A percentile compares a stretch with the other conserved stretches of the same genome.
Evolutionary conservation across 2,797 vertebrate species (phyloP).

Genomic region (Dallia pectoralis): DNA sequence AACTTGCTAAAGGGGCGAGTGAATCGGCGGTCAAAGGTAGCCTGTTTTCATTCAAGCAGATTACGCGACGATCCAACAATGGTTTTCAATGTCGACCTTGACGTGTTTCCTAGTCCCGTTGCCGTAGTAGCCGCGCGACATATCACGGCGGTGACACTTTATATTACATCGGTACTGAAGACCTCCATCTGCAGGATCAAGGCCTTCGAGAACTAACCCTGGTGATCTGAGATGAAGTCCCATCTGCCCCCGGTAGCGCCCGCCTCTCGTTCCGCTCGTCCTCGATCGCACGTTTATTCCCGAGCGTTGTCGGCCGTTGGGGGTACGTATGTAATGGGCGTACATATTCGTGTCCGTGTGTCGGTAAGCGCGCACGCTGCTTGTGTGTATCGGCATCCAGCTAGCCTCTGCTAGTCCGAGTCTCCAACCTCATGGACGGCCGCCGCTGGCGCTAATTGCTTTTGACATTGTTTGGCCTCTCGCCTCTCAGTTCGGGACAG

Average conservation of each 20-base stretch:
- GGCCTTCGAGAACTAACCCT: constrained; percentile 43
- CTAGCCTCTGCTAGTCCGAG: constrained; percentile 59
- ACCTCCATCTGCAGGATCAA: constrained; percentile 53
- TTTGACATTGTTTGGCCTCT: constrained; percentile 88
- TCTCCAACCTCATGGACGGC: constrained; percentile 70
- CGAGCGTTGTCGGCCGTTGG: neutral
- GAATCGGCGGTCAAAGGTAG: constrained; percentile 38
- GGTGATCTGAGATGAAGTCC: constrained; percentile 58
- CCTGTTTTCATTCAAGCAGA: constrained; percentile 14
- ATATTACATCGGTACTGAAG: constrained; percentile 46
- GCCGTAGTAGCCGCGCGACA: neutral
- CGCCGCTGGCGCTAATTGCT: constrained; percentile 83
- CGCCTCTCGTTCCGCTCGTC: constrained; percentile 34
- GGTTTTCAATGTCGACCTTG: neutral
- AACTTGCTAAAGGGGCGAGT: constrained; percentile 37
- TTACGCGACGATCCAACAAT: neutral
- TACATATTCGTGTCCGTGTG: neutral
- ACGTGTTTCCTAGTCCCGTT: neutral
- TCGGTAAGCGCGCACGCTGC: constrained; percentile 15
- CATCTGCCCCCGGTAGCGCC: constrained; percentile 44
- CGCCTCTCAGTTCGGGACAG: constrained; percentile 88
- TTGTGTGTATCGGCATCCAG: constrained; percentile 48
- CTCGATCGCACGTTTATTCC: constrained; percentile 45
- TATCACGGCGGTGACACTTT: neutral
- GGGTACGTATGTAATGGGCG: constrained; percentile 5